Conservation (phyloP, 2,888 invertebrate genomes). For the Morpho deidamia region DNA sequence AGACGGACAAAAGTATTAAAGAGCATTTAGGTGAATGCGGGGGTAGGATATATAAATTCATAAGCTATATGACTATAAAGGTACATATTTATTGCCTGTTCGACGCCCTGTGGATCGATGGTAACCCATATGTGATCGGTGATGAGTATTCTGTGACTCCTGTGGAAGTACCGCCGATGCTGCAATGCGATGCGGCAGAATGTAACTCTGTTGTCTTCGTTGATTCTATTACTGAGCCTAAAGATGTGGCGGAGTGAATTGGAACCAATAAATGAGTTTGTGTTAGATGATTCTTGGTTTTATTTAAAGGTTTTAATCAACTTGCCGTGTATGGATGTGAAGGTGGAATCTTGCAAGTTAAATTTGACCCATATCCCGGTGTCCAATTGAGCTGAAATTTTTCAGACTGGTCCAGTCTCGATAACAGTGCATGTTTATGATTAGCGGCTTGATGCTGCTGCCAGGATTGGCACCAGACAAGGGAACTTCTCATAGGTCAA, state of each 20-base stretch:
- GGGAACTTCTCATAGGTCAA: too few relatives aligned
- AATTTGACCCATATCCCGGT: too few relatives aligned
- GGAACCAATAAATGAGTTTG: neutral
- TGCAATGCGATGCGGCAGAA: conserved; percentile 67
- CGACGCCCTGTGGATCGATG: conserved; percentile 69
- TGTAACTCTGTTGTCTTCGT: conserved; percentile 68
- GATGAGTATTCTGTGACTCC: conserved; percentile 70
- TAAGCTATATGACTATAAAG: conserved; percentile 70
- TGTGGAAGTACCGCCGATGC: conserved; percentile 61
- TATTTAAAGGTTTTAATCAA: too few relatives aligned
- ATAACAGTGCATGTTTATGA: too few relatives aligned
- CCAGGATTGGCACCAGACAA: too few relatives aligned
- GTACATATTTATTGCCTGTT: conserved; percentile 70
- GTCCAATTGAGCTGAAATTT: too few relatives aligned
- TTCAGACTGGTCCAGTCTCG: too few relatives aligned
- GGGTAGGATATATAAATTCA: conserved; percentile 66
- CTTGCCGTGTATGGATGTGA: too few relatives aligned
- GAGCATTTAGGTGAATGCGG: conserved; percentile 71
- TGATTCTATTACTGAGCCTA: conserved; percentile 67
- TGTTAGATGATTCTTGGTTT: neutral
- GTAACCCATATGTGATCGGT: conserved; percentile 68
- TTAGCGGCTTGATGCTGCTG: too few relatives aligned
- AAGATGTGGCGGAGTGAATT: conserved; percentile 58
- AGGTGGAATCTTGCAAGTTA: too few relatives aligned
- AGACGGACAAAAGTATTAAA: conserved; percentile 65